Evolutionary conservation across 2,113 vertebrate genomes (phyloP), one percentile per base, ranked within the genome.

Genomic region (Sylvicapra grimmia): DNA sequence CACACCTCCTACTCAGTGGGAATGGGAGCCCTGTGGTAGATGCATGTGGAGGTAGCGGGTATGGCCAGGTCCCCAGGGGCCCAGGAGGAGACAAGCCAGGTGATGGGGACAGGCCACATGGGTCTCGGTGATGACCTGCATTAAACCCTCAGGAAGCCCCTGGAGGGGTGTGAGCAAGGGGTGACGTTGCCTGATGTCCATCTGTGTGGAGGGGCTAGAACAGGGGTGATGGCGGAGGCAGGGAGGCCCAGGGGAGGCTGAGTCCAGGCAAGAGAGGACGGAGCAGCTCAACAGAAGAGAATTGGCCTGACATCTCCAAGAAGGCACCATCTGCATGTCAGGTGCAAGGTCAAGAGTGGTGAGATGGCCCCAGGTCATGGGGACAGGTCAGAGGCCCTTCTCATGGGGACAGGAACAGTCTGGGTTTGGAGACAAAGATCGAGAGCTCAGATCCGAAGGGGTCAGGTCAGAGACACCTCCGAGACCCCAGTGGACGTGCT

Each of bases 291-390:
- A 54, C 16, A 49, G 40, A 49, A 4, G 31, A 49, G 33, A 27
- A 36, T 12, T 0, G 4, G 90, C 49, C 2, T 3, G 12, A 83
- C 0, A 4, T 8, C 10, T 54, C 12, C n/a, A 54, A 44, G 80
- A 61, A 44, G 11, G 2, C 2, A 0, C 15, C 47, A 33, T 11
- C 27, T 19, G 19, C 4, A 9, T 8, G 19, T 9, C 86, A 88
- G 36, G 49, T 16, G 27, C 15, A 11, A 36, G 14, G 15, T 13
- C 59, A 65, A 25, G 65, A 25, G 92, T 0, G 1, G 13, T 1
- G 8, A 14, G 31, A 27, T 33, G 44, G 92, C 3, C 21, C 40
- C 61, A 9, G 65, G 40, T 25, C 59, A 8, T 8, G 11, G 86
- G 15, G 56, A 58, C 56, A 14, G 36, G 21, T 56, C 23, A 56